Percentiles rank a stretch among this genome's conserved stretches.
Evolutionary conservation across 2,888 invertebrate species (phyloP).

Genomic region (Lordiphosa andalusiaca): DNA sequence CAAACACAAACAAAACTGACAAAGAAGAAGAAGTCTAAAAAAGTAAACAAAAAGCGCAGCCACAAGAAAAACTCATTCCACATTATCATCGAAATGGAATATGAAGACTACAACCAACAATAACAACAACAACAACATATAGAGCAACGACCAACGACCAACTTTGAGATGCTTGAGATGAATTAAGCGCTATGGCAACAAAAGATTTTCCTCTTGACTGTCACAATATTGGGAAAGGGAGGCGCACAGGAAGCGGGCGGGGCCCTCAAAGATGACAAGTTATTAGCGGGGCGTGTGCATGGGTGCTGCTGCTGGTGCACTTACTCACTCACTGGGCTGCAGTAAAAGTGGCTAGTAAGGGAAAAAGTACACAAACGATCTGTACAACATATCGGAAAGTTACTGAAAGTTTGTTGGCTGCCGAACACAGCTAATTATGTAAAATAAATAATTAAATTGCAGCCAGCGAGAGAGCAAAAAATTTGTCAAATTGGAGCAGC

Average conservation of each 20-base stretch:
- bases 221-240: constrained; percentile 38
- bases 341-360: constrained; percentile 9
- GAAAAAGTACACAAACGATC: not conserved
- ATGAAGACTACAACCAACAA: constrained; percentile 25
- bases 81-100: constrained; percentile 54
- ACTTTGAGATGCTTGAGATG: constrained; percentile 52
- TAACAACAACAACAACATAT: constrained; percentile 17
- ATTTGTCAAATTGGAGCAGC: constrained; percentile 52
- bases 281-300: constrained; percentile 45
- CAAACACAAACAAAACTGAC: constrained; percentile 31
- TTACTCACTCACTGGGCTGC: not conserved
- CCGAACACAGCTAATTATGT: constrained; percentile 4
- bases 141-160: constrained; percentile 31
- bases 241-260: constrained; percentile 2
- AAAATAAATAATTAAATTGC: constrained; percentile 9
- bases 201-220: constrained; percentile 50
- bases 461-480: constrained; percentile 3
- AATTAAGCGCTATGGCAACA: constrained; percentile 41
- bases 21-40: constrained; percentile 30
- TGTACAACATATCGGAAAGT: not conserved
- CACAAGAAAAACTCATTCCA: constrained; percentile 40
- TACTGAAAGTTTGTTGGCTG: not conserved
- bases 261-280: constrained; percentile 53
- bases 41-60: constrained; percentile 65
- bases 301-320: constrained; percentile 10